A percentile compares a stretch with the other conserved stretches of the same genome.
Evolutionary conservation across 2,888 invertebrate genomes (phyloP).

Genomic region (Therioaphis trifolii): DNA sequence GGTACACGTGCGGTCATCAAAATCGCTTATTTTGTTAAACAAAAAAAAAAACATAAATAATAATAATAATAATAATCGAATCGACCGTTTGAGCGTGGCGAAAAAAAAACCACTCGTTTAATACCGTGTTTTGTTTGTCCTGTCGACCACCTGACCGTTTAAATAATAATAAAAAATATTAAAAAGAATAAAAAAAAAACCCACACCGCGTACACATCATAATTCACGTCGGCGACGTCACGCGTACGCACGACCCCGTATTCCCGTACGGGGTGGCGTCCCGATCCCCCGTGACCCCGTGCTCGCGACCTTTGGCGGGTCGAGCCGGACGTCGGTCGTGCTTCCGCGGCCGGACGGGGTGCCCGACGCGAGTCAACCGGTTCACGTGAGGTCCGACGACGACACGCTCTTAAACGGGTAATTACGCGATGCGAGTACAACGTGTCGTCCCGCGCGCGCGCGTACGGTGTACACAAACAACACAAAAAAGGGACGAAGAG

Average conservation of each 20-base stretch:
- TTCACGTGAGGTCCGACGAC: neutral
- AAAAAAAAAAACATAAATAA: slow-evolving; percentile 2
- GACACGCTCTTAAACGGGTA: too few relatives aligned
- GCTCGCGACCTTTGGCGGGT: neutral
- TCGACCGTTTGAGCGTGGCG: neutral
- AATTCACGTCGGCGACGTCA: too few relatives aligned
- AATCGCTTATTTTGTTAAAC: slow-evolving; percentile 15
- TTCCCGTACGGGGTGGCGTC: slow-evolving; percentile 41
- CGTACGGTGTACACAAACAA: neutral
- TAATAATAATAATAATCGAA: too few relatives aligned
- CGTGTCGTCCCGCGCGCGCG: neutral
- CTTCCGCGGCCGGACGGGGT: too few relatives aligned
- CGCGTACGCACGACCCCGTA: too few relatives aligned
- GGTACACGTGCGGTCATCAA: too few relatives aligned
- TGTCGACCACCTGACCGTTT: slow-evolving; percentile 15
- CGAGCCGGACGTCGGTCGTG: neutral
- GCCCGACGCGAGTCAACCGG: slow-evolving; percentile 35
- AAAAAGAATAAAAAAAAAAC: too few relatives aligned
- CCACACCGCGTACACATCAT: too few relatives aligned
- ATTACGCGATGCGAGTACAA: too few relatives aligned
- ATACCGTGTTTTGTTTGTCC: slow-evolving; percentile 8
- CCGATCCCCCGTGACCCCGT: neutral
- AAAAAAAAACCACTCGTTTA: slow-evolving; percentile 40
- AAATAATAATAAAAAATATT: too few relatives aligned
- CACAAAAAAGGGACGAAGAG: neutral